Base-by-base conservation (phyloP, 37 sponge, comb jelly and placozoan genomes). In the Ephydatia muelleri region DNA sequence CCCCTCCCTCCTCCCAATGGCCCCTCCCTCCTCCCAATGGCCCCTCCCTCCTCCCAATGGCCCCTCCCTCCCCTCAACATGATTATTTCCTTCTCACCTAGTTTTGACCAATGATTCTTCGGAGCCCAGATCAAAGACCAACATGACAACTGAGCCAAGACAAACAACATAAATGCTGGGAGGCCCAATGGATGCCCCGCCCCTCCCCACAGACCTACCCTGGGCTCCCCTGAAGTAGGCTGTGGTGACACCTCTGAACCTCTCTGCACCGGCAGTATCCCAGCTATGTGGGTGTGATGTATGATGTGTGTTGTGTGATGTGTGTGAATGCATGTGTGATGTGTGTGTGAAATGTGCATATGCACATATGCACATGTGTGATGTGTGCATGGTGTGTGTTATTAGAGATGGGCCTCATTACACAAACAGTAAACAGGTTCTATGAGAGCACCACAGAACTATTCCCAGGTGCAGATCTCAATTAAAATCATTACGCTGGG, bases 221-320 rank as follows among this genome's bases (percentile, higher is more conserved):
- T 87, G 76, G 0, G 92, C 92, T 77, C 92, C 87, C 68, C 95
- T 68, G 77, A 87, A 94, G 73, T 94, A 94, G 16, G 89, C 82
- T 23, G 85, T 87, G 49, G 95, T 89, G 3, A 94, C 84, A 16
- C 85, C 82, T 81, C 79, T 83, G 68, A 94, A 94, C 49, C 95
- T 80, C 82, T 94, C 95, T 37, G 91, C 89, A 27, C 95, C 95
- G 32, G 95, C 95, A 35, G 95, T 94, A 71, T 94, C 95, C 95
- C 95, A 94, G 36, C 95, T 94, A 66, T 1, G 36, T 67, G 36
- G 21, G 13, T 49, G 66, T 28, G 30, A 16, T 21, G 47, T 28
- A 65, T 79, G 66, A 65, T 27, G 72, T 72, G 2, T 28, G 43
- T n/a, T 21, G 72, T 72, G 72, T 72, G 69, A 6, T 30, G 70